Evolutionary conservation across 2,113 vertebrate species (phyloP).

Genomic region (Gallinago paraguaiae): DNA sequence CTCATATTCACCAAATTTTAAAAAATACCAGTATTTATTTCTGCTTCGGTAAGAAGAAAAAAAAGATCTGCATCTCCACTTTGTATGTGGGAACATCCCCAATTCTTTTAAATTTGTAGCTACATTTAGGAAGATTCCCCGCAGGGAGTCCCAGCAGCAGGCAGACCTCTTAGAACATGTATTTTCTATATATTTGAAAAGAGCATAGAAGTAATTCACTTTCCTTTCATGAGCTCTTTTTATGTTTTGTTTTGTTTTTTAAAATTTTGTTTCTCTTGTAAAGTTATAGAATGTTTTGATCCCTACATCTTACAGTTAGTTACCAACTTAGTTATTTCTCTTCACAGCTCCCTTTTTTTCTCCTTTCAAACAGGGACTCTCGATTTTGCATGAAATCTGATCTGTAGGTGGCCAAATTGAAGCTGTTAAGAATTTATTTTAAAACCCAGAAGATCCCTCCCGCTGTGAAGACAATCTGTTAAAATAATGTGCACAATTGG

Average conservation of each 20-base stretch:
- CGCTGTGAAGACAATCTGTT: slow-evolving; percentile 5
- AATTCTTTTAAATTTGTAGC: not conserved
- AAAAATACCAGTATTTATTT: not conserved
- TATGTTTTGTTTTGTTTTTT: not conserved
- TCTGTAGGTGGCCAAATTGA: slow-evolving; percentile 45
- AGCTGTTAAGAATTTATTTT: slow-evolving; percentile 44
- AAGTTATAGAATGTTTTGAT: not conserved
- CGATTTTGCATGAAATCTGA: slow-evolving; percentile 39
- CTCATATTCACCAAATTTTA: not conserved
- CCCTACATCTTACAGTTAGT: not conserved
- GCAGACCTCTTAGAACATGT: not conserved
- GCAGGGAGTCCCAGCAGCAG: not conserved
- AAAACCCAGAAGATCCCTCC: slow-evolving; percentile 47
- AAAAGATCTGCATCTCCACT: not conserved
- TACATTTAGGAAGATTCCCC: not conserved
- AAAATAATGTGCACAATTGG: not conserved
- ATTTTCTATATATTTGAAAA: not conserved
- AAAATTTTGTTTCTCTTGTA: not conserved
- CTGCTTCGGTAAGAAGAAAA: not conserved
- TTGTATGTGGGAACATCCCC: not conserved
- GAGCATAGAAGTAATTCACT: not conserved
- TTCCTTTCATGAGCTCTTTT: not conserved
- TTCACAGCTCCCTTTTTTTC: not conserved
- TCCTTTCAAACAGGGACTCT: not conserved
- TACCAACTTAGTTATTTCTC: not conserved